These are phyloP conservation scores for Atrichornis clamosus DNA, from an alignment of 2,113 vertebrate species.

Conservation along the genomic window DNA sequence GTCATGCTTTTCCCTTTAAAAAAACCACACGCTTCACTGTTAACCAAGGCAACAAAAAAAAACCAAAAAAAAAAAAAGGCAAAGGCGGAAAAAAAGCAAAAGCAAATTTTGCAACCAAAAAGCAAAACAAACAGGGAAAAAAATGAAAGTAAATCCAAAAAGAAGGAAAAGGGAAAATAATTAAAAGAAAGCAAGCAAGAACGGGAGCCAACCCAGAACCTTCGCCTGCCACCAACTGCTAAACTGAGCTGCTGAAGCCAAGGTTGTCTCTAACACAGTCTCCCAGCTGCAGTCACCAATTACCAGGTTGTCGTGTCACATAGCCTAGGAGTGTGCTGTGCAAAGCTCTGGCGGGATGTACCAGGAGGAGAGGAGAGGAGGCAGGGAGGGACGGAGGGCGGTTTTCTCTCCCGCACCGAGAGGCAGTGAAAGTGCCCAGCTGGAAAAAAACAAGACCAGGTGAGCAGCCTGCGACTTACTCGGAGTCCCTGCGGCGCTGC, in stretches of 20 bases:
- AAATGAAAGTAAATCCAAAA: conserved; percentile 10
- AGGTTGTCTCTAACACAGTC: conserved; percentile 28
- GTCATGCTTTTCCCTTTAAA: conserved; percentile 88
- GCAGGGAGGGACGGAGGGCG: neutral
- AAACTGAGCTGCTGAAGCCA: conserved; percentile 61
- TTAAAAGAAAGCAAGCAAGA: conserved; percentile 46
- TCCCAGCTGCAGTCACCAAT: conserved; percentile 33
- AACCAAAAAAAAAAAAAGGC: neutral
- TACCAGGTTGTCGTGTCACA: neutral
- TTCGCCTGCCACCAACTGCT: conserved; percentile 53
- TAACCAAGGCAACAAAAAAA: conserved; percentile 62
- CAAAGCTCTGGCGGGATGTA: conserved; percentile 17
- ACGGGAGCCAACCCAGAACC: conserved; percentile 33
- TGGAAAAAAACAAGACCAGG: neutral
- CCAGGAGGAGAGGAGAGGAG: neutral
- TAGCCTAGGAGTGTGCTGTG: conserved; percentile 45
- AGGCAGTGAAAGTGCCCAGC: neutral
- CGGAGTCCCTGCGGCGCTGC: conserved; percentile 87
- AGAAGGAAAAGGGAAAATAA: neutral
- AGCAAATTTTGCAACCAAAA: conserved; percentile 30
- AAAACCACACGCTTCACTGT: conserved; percentile 80
- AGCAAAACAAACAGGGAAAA: neutral
- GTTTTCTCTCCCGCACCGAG: neutral
- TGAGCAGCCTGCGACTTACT: conserved; percentile 77
- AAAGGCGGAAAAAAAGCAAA: neutral